Conservation (phyloP, 2,797 vertebrate species). For the Setipinna tenuifilis region DNA sequence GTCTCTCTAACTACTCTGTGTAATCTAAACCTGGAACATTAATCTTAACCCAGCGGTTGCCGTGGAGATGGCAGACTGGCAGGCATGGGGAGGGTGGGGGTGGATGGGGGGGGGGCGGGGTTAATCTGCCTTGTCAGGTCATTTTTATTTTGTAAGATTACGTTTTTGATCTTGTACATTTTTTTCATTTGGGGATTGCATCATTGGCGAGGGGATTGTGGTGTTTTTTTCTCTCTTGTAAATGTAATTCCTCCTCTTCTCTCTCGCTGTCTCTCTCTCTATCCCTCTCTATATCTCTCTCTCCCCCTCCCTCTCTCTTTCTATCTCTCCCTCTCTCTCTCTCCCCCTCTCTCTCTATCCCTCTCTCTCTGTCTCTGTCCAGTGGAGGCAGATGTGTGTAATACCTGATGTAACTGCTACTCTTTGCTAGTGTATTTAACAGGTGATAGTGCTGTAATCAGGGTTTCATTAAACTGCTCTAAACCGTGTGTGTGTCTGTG, state of each 20-base stretch:
- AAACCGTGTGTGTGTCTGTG: conserved; percentile 69
- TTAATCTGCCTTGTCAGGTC: conserved; percentile 68
- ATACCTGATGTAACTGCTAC: conserved; percentile 81
- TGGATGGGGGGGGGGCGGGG: conserved; percentile 56
- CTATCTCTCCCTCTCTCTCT: not conserved
- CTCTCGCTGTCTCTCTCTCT: conserved; percentile 44
- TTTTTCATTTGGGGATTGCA: conserved; percentile 60
- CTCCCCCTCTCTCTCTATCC: conserved; percentile 56
- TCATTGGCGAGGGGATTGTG: conserved; percentile 69
- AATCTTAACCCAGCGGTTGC: conserved; percentile 64
- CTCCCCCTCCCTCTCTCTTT: conserved; percentile 23
- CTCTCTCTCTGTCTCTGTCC: conserved; percentile 74
- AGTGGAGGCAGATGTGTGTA: conserved; percentile 71
- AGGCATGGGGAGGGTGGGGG: conserved; percentile 41
- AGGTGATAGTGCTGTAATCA: conserved; percentile 85
- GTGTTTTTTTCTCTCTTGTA: conserved; percentile 72
- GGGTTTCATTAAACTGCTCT: conserved; percentile 84
- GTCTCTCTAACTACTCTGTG: conserved; percentile 56
- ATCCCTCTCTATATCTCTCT: conserved; percentile 50
- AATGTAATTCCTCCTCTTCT: conserved; percentile 54
- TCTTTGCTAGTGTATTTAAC: conserved; percentile 70
- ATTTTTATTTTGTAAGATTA: conserved; percentile 78
- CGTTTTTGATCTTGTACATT: conserved; percentile 69
- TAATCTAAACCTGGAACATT: conserved; percentile 74
- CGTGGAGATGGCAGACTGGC: conserved; percentile 54